Percentiles rank a stretch among this genome's conserved stretches.
Evolutionary conservation across 2,888 invertebrate species (phyloP).

Genomic region (Pachliopta kotzebuea): DNA sequence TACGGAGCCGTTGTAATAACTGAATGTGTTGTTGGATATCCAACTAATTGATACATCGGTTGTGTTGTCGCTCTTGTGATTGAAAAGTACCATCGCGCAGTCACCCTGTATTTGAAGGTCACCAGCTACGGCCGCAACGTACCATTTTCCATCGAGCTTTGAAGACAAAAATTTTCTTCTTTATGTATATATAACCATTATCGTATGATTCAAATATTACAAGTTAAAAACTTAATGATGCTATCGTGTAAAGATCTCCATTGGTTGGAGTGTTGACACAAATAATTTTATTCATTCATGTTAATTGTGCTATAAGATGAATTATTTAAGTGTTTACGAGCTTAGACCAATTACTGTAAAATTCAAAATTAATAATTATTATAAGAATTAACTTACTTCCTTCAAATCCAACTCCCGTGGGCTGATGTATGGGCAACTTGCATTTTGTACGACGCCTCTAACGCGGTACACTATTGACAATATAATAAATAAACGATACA

Average conservation of each 20-base stretch:
- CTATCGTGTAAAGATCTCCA: too few relatives aligned
- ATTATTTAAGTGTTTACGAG: too few relatives aligned
- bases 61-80: constrained; percentile 59
- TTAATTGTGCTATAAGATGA: too few relatives aligned
- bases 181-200: too few relatives aligned
- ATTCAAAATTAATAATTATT: too few relatives aligned
- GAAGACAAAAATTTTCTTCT: neutral
- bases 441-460: constrained; percentile 52
- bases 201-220: too few relatives aligned
- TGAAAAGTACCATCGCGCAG: constrained; percentile 65
- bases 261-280: too few relatives aligned
- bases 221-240: too few relatives aligned
- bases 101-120: constrained; percentile 58
- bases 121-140: constrained; percentile 58
- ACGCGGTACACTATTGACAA: constrained; percentile 46
- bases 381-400: constrained; percentile 51
- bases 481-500: constrained; percentile 43
- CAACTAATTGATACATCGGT: constrained; percentile 67
- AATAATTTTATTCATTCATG: too few relatives aligned
- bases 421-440: constrained; percentile 55
- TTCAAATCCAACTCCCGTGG: constrained; percentile 67
- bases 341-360: too few relatives aligned
- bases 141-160: constrained; percentile 69
- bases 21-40: constrained; percentile 62
- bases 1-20: constrained; percentile 65